Evolutionary conservation across 2,888 invertebrate genomes (phyloP), one percentile per base, ranked within the genome.

Genomic region (Cactoblastis cactorum): DNA sequence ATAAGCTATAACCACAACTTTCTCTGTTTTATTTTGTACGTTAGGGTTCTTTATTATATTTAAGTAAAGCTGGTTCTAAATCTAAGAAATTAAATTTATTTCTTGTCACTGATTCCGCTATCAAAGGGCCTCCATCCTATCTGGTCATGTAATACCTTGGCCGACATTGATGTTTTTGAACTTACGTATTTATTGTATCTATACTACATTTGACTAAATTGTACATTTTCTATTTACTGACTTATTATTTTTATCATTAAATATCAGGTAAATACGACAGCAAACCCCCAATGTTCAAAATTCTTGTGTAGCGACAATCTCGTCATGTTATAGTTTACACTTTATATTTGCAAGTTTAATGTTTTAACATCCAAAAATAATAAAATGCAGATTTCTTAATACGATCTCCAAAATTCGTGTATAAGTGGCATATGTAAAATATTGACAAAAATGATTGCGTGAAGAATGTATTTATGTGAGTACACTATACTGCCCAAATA

Each of bases 401-500:
- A 14, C 11, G 47, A 48, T 48, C 37, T 22, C 37, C 9, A 38
- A 15, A 28, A 39, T 11, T 17, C 24, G 48, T 3, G 9, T 2
- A 33, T 41, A 62, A 56, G 62, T 61, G 62, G 55, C 63, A 56
- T 56, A 59, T 64, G 57, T 53, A 67, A 69, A 80, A 74, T 74
- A 73, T 80, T 75, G 70, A 73, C 74, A 61, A 61, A 69, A 63
- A 67, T 65, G 54, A 69, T 69, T 63, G 62, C 67, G 65, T 63
- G 71, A 62, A 59, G 58, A 62, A 65, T 63, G 60, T 61, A 56
- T 55, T 56, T 57, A 56, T 52, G 49, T 55, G 65, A 65, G 65
- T 63, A 74, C 58, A 67, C 69, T 69, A 63, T 71, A 63, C 69
- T 73, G 64, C 59, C 69, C 75, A 82, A 83, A 82, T 77, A 81